A percentile compares a stretch with the other conserved stretches of the same genome.
Evolutionary conservation across 2,888 invertebrate species (phyloP).

Genomic region (Tetrapedia diversipes): DNA sequence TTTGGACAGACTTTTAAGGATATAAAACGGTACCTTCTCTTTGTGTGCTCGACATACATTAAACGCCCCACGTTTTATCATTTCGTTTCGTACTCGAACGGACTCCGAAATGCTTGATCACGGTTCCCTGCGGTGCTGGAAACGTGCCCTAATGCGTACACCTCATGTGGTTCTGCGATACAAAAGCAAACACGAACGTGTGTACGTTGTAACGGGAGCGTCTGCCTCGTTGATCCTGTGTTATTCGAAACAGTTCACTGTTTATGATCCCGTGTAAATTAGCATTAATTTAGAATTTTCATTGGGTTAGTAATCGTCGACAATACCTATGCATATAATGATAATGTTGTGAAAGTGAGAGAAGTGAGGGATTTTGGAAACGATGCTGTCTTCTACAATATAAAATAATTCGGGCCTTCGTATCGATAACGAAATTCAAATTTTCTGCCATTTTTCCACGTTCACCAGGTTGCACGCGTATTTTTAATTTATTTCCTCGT

Average conservation of each 20-base stretch:
- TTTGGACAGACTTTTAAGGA: no score
- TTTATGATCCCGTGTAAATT: neutral
- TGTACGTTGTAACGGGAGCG: no score
- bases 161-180: no score
- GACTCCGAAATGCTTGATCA: neutral
- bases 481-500: constrained; percentile 33
- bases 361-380: neutral
- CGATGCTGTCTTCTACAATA: neutral
- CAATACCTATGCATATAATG: no score
- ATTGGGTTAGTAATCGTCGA: neutral
- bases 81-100: no score
- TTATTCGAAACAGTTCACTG: neutral
- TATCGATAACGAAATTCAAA: neutral
- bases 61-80: no score
- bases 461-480: constrained; percentile 12
- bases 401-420: neutral
- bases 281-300: neutral
- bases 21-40: no score
- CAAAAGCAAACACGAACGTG: neutral
- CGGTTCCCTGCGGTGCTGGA: neutral
- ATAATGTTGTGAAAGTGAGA: neutral
- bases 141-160: no score
- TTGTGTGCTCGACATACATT: no score
- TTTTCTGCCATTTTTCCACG: neutral
- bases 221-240: neutral